phyloP scores from a whole-genome alignment of 2,888 invertebrate species.

The Drosophila merina region DNA sequence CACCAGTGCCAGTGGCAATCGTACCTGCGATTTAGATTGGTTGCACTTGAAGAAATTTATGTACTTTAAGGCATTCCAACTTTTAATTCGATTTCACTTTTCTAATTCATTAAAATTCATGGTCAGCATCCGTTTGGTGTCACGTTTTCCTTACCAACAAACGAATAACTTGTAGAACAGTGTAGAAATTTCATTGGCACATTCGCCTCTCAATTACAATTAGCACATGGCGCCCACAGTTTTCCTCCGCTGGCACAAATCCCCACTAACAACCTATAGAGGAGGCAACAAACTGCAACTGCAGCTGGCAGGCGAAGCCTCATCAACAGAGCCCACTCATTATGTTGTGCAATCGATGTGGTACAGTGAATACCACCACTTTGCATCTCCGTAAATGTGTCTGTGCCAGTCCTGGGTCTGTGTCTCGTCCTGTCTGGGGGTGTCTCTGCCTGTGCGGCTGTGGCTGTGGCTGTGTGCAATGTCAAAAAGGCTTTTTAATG shows the following conservation, averaged over 20 bases:
- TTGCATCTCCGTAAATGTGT: conserved; percentile 10
- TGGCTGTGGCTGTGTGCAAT: conserved; percentile 50
- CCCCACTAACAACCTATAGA: conserved; percentile 16
- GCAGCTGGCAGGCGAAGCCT: conserved; percentile 14
- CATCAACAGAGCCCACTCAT: conserved; percentile 49
- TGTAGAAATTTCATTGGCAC: conserved; percentile 18
- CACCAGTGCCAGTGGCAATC: conserved; percentile 13
- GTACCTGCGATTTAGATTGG: conserved; percentile 11
- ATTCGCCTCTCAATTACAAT: conserved; percentile 73
- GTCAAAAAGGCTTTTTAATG: conserved; percentile 80
- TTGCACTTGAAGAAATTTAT: conserved; percentile 12
- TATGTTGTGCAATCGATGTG: conserved; percentile 70
- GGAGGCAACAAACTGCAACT: conserved; percentile 2
- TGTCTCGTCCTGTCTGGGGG: conserved; percentile 6
- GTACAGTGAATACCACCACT: conserved; percentile 25
- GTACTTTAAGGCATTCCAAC: not conserved
- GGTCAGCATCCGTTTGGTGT: too few relatives aligned
- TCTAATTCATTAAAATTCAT: too few relatives aligned
- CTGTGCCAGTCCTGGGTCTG: conserved; percentile 9
- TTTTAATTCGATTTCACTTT: too few relatives aligned
- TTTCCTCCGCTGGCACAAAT: conserved; percentile 43
- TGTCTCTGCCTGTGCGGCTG: not conserved
- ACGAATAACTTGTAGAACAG: not conserved
- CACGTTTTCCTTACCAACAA: too few relatives aligned
- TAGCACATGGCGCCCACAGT: conserved; percentile 61